These are phyloP conservation scores for Porites australiensis DNA, from an alignment of 64 coral and sea anemone genomes.

Conservation along the genomic window DNA sequence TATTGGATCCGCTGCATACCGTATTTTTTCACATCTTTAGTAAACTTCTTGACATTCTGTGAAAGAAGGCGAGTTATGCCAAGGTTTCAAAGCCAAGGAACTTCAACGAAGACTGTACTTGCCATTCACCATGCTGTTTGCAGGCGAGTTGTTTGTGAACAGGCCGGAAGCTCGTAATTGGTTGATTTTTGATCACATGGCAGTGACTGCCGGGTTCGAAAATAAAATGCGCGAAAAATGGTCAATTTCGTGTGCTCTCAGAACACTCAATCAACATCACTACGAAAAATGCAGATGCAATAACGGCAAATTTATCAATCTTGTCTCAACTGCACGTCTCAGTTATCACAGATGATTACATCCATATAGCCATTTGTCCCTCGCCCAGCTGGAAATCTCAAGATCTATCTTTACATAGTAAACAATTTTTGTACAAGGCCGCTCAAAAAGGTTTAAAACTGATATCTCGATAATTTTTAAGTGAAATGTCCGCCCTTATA, in stretches of 20 bases:
- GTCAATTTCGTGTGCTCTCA: background rate
- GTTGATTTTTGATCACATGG: slow-evolving; percentile 41
- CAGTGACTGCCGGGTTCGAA: slow-evolving; percentile 5
- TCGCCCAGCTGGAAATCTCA: background rate
- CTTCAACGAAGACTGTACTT: background rate
- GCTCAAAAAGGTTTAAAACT: no score
- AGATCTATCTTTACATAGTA: background rate
- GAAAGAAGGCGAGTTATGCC: background rate
- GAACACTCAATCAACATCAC: slow-evolving; percentile 18
- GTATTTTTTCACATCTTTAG: background rate
- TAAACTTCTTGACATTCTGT: background rate
- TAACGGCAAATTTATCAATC: background rate
- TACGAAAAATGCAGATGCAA: background rate
- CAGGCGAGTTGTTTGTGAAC: slow-evolving; percentile 23
- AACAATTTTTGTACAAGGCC: background rate
- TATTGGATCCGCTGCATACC: background rate
- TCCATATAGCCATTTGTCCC: background rate
- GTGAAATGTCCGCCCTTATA: no score
- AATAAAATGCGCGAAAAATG: slow-evolving; percentile 46
- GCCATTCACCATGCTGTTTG: slow-evolving; percentile 47
- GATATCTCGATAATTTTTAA: no score
- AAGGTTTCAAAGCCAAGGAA: background rate
- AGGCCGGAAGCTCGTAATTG: slow-evolving; percentile 12
- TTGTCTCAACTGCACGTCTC: background rate
- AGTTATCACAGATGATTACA: background rate